These are phyloP conservation scores for Paratilapia polleni DNA, from an alignment of 2,113 vertebrate genomes.

Conservation along the genomic window DNA sequence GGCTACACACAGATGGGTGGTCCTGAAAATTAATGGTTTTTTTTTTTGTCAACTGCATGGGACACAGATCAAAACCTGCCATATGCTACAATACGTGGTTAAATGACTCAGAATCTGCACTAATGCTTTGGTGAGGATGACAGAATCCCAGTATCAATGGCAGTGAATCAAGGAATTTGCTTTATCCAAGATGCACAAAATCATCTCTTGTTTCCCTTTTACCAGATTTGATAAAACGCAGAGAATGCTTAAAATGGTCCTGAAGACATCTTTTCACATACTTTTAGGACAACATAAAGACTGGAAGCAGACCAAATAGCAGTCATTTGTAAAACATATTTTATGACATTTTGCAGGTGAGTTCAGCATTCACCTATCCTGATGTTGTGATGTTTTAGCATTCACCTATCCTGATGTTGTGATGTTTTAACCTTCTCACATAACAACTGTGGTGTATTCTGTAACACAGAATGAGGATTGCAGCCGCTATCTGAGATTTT, in stretches of 20 bases:
- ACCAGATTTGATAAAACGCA: conserved; percentile 33
- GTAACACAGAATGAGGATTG: neutral
- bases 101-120: conserved; percentile 49
- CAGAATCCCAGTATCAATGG: conserved; percentile 26
- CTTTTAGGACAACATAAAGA: neutral
- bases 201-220: conserved; percentile 28
- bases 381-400: neutral
- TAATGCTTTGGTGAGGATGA: conserved; percentile 51
- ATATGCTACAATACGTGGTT: conserved; percentile 52
- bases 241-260: conserved; percentile 15
- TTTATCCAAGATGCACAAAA: conserved; percentile 26
- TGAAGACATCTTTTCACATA: neutral
- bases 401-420: neutral
- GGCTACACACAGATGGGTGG: conserved; percentile 51
- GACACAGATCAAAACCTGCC: conserved; percentile 62
- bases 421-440: conserved; percentile 19
- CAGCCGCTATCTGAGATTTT: conserved; percentile 37
- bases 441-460: neutral
- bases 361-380: conserved; percentile 11
- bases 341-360: conserved; percentile 17
- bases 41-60: conserved; percentile 17
- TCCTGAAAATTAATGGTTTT: conserved; percentile 62
- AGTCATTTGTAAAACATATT: conserved; percentile 14
- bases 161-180: conserved; percentile 45
- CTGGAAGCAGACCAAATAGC: conserved; percentile 1